Conservation (phyloP, 64 coral and sea anemone genomes). For the Cladopsammia gracilis region DNA sequence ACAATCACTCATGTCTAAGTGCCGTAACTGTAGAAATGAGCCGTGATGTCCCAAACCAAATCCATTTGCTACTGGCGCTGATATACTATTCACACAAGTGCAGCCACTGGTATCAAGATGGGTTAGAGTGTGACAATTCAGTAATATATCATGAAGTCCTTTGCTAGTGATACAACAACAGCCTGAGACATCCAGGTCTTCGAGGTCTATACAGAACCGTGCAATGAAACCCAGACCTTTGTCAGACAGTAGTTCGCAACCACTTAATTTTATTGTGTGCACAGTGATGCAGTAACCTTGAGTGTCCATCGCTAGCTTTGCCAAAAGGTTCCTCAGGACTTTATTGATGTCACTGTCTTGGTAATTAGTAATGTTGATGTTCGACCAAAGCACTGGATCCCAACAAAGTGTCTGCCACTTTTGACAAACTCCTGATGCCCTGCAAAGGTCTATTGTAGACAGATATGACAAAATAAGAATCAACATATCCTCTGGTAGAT, state of each 20-base stretch:
- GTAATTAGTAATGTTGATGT: constrained; percentile 84
- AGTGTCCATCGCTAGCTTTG: constrained; percentile 84
- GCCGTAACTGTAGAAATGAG: constrained; percentile 71
- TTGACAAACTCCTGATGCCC: constrained; percentile 85
- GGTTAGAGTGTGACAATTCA: constrained; percentile 71
- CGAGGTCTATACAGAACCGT: constrained; percentile 93
- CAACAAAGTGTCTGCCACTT: constrained; percentile 96
- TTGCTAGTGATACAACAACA: constrained; percentile 97
- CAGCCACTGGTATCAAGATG: constrained; percentile 90
- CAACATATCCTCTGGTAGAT: constrained; percentile 87
- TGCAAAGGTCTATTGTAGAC: constrained; percentile 83
- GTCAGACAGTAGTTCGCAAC: constrained; percentile 95
- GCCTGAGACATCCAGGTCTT: constrained; percentile 84
- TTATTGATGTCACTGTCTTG: constrained; percentile 95
- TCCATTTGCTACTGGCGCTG: constrained; percentile 76
- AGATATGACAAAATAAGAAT: constrained; percentile 90
- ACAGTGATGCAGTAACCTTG: constrained; percentile 97
- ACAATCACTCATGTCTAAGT: constrained; percentile 97
- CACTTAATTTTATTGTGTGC: constrained; percentile 84
- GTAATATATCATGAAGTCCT: constrained; percentile 90
- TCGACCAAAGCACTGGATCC: constrained; percentile 93
- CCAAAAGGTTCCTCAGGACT: constrained; percentile 85
- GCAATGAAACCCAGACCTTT: constrained; percentile 92
- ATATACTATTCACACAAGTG: constrained; percentile 92
- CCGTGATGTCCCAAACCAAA: constrained; percentile 73